Conservation (phyloP, 2,888 invertebrate genomes). For the Spodoptera exigua region DNA sequence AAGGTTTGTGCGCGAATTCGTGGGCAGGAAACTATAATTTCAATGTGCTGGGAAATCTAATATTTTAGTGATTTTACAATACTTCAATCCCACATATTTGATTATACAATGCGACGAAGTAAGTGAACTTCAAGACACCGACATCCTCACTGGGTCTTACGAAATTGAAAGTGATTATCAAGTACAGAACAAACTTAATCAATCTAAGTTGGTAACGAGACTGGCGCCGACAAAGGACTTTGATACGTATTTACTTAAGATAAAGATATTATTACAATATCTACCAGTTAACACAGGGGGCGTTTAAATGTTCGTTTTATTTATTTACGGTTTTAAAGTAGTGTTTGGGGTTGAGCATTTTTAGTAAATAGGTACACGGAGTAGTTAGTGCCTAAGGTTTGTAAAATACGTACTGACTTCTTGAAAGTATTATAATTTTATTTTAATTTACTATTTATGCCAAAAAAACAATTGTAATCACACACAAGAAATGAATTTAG, state of each 20-base stretch:
- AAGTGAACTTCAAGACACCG: conserved; percentile 25
- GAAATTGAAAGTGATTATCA: conserved; percentile 58
- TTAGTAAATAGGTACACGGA: too few relatives aligned
- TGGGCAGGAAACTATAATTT: too few relatives aligned
- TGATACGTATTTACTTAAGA: conserved; percentile 67
- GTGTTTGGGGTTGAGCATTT: too few relatives aligned
- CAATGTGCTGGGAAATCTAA: too few relatives aligned
- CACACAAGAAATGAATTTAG: too few relatives aligned
- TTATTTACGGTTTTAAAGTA: not conserved
- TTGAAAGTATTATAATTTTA: too few relatives aligned
- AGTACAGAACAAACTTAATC: conserved; percentile 72
- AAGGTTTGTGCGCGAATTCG: too few relatives aligned
- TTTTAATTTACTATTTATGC: too few relatives aligned
- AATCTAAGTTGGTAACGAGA: conserved; percentile 72
- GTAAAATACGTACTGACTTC: too few relatives aligned
- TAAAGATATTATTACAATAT: conserved; percentile 62
- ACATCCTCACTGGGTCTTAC: conserved; percentile 36
- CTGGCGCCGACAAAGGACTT: conserved; percentile 54
- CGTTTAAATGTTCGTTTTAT: conserved; percentile 7
- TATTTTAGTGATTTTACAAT: not conserved
- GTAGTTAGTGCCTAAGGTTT: too few relatives aligned
- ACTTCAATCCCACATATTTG: not conserved
- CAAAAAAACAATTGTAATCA: too few relatives aligned
- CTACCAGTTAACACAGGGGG: conserved; percentile 47
- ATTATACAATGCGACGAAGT: conserved; percentile 3